Base-by-base conservation (phyloP, 2,113 vertebrate genomes). In the Hypanus sabinus region DNA sequence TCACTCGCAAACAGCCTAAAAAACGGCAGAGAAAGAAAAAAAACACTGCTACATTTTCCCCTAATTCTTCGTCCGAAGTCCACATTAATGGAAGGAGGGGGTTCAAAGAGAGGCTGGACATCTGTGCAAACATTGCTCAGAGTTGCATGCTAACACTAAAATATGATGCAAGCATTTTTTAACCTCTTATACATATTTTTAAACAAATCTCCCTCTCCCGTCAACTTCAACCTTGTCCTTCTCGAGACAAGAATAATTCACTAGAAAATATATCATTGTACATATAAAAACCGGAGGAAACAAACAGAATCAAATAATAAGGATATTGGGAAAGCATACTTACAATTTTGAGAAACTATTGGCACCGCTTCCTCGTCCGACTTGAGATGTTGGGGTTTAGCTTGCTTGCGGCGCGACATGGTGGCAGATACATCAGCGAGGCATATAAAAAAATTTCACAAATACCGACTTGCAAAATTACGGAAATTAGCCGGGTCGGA, bases 341-440 rank as follows among this genome's bases (percentile, higher is more conserved):
- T 97, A 99, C 98, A 98, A 97, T 98, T 97, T 95, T 98, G 97
- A 24, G 98, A 97, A 95, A 97, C 97, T 96, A 98, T 97, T 96
- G 97, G 96, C 95, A 98, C 96, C 95, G 98, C 97, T 95, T 99
- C 98, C 97, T 98, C 97, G 95, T 98, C 98, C 96, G 99, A 98
- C 96, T 97, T 98, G 96, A 99, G 98, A 96, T 99, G 99, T 97
- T 99, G 99, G 95, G 99, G 99, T 96, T 99, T 99, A 96, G 99
- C 98, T 98, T 99, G 98, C 98, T 99, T 99, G 97, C 99, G 98
- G 96, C 99, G 98, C 97, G 99, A 99, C 99, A 99, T 99, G 97
- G 97, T 95, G 90, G 98, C 97, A 98, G 97, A 97, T 97, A 97
- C 98, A 98, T 99, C 98, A 97, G 98, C 97, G 96, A 96, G 96